Conservation (phyloP, 1,140 invertebrate species). For the Drosophila kanapiae region DNA sequence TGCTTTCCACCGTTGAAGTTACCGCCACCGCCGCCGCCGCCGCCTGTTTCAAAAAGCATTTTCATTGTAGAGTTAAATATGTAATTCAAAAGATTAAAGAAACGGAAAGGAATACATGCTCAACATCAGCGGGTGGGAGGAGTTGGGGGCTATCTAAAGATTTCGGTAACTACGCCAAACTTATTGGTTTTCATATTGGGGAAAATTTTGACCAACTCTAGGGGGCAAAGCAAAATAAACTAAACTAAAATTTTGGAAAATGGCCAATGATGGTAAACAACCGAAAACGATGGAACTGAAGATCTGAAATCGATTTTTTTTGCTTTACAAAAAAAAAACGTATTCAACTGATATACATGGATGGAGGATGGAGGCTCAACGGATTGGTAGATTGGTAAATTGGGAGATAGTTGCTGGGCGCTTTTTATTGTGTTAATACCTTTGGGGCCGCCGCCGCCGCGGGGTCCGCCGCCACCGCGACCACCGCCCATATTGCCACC, state of each 20-base stretch:
- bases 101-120: conserved; percentile 34
- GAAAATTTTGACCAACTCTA: conserved; percentile 81
- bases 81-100: not conserved
- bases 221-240: conserved; percentile 50
- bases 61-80: conserved; percentile 17
- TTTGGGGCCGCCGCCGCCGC: conserved; percentile 83
- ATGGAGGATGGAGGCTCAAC: conserved; percentile 34
- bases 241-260: conserved; percentile 51
- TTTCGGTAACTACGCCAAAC: conserved; percentile 68
- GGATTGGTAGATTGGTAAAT: conserved; percentile 2
- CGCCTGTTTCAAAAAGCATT: conserved; percentile 40
- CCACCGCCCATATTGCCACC: conserved; percentile 70
- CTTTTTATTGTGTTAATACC: conserved; percentile 64
- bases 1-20: conserved; percentile 85
- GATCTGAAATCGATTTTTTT: conserved; percentile 40
- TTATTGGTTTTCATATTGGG: conserved; percentile 16
- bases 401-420: conserved; percentile 38
- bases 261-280: conserved; percentile 45
- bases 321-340: conserved; percentile 48
- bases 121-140: conserved; percentile 24
- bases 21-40: conserved; percentile 48
- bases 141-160: conserved; percentile 28
- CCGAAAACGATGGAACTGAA: conserved; percentile 49
- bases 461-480: conserved; percentile 70
- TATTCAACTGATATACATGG: conserved; percentile 42